Evolutionary conservation across 2,113 vertebrate genomes (phyloP), one percentile per base, ranked within the genome.

Genomic region (Gymnorhina tibicen): DNA sequence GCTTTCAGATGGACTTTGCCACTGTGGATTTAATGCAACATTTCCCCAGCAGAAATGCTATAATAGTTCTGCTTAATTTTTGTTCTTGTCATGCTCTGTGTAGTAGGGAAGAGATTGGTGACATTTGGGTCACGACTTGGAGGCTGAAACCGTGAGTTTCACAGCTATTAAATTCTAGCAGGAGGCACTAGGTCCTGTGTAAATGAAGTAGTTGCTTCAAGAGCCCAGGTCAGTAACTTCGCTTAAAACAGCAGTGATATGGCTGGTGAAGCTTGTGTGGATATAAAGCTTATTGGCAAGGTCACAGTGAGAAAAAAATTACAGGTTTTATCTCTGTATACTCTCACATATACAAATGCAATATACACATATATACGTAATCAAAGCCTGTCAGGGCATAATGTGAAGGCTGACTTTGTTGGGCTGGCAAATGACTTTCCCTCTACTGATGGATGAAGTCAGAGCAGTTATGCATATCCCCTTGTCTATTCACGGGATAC

Each of bases 141-240:
- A 93, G 62, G 52, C 64, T 87, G 89, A 82, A 92, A 87, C 67
- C 41, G 42, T 33, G 66, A 87, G 28, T 91, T 95, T 96, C 77
- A 79, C 21, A 79, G 84, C 81, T 85, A 87, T 91, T 94, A 89
- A 89, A 87, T 69, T 35, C 81, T 89, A 87, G 55, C 58, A 93
- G 62, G 70, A 89, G 58, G 53, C 72, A 68, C 14, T 16, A 58
- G 41, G 77, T 79, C 81, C 58, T 53, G 18, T 76, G 53, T 68
- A 79, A 94, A 94, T 79, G 53, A 60, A 89, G 69, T 7, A 67
- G 30, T 89, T 91, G 55, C 39, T 89, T 59, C 66, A 72, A 85
- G 53, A 82, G 18, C 16, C 10, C 62, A 96, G 58, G 58, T 60
- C 66, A 91, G 44, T 23, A 89, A 44, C 66, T 92, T 78, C 20